Evolutionary conservation across 2,113 vertebrate genomes (phyloP), one percentile per base, ranked within the genome.

Genomic region (Crotophaga sulcirostris): DNA sequence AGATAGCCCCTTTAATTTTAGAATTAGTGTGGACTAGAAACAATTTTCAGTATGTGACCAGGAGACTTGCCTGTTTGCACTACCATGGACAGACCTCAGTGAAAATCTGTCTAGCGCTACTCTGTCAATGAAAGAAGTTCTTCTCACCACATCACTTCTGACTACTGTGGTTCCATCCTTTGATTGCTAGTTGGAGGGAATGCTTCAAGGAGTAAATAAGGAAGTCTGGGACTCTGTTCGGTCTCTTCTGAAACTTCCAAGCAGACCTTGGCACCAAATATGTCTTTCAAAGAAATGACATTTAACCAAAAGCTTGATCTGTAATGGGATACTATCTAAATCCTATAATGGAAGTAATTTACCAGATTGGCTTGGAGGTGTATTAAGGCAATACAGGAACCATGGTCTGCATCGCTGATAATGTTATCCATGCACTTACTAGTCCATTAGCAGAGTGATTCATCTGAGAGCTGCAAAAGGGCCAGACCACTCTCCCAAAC

Each of bases 361-460:
- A 92, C 89, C 80, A 97, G 95, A 98, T 96, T 97, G 93, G 89
- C 92, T 93, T 96, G 69, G 83, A 93, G 91, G 59, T n/a, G 1
- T 97, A 96, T 96, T 92, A 97, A 85, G 73, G 96, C 94, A 95
- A 89, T 96, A 68, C 25, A 93, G 36, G 47, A 96, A 42, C 73
- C 56, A 84, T 63, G 72, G 84, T 93, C 94, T 97, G 94, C 94
- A 96, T 96, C 87, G 66, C 68, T 97, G 96, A 97, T 97, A 94
- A 89, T 95, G 85, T 95, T 96, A 94, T 93, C 81, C 62, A 87
- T 88, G 86, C 86, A 96, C 77, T 97, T 97, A 89, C 89, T 97
- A 96, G 91, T 96, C 96, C 96, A 97, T 98, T 98, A 98, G 93
- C 78, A 90, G 77, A 95, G 93, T 96, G 85, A 97, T 96, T 97